These are phyloP conservation scores for Stomatorhinus walkeri DNA, from an alignment of 2,797 vertebrate species.

Conservation along the genomic window DNA sequence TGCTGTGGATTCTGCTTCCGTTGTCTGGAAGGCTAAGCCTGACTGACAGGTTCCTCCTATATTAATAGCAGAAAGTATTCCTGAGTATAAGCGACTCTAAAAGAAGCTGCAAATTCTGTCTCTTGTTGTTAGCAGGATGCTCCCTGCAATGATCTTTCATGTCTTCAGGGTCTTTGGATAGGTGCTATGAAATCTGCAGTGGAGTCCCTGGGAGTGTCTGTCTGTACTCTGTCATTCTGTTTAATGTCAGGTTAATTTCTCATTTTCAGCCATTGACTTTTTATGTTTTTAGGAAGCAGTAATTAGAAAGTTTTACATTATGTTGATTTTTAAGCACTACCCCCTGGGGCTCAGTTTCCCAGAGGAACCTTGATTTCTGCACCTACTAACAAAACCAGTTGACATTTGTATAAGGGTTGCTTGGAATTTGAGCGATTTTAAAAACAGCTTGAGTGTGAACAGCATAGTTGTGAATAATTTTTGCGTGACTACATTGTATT, in stretches of 20 bases:
- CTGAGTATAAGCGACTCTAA: not conserved
- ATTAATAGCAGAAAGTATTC: not conserved
- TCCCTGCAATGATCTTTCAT: not conserved
- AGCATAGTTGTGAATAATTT: not conserved
- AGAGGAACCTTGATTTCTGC: not conserved
- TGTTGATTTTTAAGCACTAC: not conserved
- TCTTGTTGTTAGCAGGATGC: not conserved
- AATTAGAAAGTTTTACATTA: not conserved
- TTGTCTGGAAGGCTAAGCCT: not conserved
- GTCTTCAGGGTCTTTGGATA: not conserved
- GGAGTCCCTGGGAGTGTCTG: not conserved
- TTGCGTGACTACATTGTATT: not conserved
- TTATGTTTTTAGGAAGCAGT: not conserved
- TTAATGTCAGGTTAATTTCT: not conserved
- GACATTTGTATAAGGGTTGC: not conserved
- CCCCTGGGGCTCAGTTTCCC: not conserved
- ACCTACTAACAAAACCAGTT: not conserved
- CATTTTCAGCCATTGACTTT: not conserved
- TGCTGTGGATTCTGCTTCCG: not conserved
- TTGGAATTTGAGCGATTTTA: not conserved
- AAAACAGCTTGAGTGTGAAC: not conserved
- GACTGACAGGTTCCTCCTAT: not conserved
- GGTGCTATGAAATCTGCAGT: not conserved
- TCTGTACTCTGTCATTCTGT: not conserved
- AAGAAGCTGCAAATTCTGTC: not conserved